Conservation (phyloP, 2,888 invertebrate genomes). For the Leptarthrus brevirostris region DNA sequence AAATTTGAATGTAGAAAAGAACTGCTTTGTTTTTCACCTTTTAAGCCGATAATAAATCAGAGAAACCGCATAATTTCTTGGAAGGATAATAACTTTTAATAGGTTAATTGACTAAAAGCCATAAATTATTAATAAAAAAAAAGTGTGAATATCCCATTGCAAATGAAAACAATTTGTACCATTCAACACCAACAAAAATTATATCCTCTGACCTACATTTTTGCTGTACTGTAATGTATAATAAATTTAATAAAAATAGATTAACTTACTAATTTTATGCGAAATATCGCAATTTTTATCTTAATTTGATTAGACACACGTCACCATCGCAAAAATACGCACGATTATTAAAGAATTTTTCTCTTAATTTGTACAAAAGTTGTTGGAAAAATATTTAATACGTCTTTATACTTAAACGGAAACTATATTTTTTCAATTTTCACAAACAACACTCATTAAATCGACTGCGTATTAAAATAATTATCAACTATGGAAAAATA, state of each 20-base stretch:
- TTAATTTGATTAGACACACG: slow-evolving; percentile 21
- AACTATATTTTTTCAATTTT: not conserved
- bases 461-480: not conserved
- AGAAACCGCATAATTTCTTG: no score
- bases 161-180: no score
- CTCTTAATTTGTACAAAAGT: not conserved
- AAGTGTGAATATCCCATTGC: no score
- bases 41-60: no score
- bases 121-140: no score
- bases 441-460: not conserved
- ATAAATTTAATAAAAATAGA: not conserved
- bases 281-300: slow-evolving; percentile 8
- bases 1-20: no score
- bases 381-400: not conserved
- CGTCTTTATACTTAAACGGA: not conserved
- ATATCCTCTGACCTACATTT: not conserved
- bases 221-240: no score
- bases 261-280: not conserved
- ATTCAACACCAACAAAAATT: no score
- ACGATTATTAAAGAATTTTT: not conserved
- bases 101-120: no score
- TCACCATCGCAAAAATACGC: slow-evolving; percentile 15
- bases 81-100: no score
- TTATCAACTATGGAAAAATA: not conserved
- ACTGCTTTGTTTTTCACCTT: no score